These are phyloP conservation scores for Paedocypris sp. DNA, from an alignment of 2,113 vertebrate genomes.

Conservation along the genomic window DNA sequence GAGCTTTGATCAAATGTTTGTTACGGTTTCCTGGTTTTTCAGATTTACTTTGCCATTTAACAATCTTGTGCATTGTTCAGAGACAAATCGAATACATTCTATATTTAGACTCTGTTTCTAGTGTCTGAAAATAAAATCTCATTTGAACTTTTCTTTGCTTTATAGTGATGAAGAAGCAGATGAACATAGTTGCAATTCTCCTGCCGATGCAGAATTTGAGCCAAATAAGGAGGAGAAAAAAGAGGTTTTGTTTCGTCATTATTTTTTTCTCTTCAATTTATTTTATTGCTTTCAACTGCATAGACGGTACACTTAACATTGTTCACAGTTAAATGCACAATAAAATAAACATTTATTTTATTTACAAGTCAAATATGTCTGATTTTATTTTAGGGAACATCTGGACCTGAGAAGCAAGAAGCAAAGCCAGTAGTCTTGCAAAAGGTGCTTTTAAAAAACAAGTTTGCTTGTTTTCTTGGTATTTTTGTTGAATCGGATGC, in stretches of 20 bases:
- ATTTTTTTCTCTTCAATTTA: background rate
- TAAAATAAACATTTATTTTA: too few relatives aligned
- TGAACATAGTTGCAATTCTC: conserved; percentile 61
- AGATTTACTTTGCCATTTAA: too few relatives aligned
- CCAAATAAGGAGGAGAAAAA: conserved; percentile 81
- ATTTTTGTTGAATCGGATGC: too few relatives aligned
- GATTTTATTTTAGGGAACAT: conserved; percentile 25
- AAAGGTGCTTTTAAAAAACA: too few relatives aligned
- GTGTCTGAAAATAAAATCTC: background rate
- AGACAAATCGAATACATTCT: background rate
- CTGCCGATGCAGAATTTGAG: conserved; percentile 69
- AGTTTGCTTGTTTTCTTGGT: too few relatives aligned
- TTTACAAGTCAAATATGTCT: background rate
- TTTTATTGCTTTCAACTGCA: background rate
- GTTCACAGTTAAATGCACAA: background rate
- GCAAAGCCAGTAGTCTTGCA: conserved; percentile 43
- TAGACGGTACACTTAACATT: background rate
- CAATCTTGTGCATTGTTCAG: background rate
- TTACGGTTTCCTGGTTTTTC: background rate
- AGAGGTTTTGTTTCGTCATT: conserved; percentile 60
- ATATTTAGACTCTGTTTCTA: background rate
- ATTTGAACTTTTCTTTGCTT: conserved; percentile 32
- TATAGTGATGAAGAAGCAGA: conserved; percentile 83
- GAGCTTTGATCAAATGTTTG: conserved; percentile 22
- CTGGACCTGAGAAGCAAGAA: conserved; percentile 43